These are phyloP conservation scores for Drosophila subpulchrella DNA, from an alignment of 1,140 invertebrate genomes.

Conservation along the genomic window DNA sequence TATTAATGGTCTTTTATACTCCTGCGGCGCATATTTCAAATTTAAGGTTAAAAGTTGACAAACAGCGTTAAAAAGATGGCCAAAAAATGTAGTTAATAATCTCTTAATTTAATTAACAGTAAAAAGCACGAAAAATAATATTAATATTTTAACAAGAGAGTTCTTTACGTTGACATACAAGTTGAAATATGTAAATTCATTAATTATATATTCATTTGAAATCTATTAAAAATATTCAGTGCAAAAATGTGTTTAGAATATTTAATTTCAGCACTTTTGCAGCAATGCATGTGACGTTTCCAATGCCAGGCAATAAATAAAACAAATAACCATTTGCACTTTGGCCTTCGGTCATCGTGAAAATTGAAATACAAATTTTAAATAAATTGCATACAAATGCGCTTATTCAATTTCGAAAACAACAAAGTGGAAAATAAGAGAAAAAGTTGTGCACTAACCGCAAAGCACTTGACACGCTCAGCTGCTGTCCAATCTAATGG, in stretches of 20 bases:
- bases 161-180: no score
- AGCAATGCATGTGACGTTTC: constrained; percentile 3
- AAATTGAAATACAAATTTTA: constrained; percentile 65
- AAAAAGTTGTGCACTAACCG: constrained; percentile 63
- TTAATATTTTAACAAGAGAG: no score
- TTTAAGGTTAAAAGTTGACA: background rate
- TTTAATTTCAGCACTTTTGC: constrained; percentile 12
- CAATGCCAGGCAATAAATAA: constrained; percentile 49
- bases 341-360: constrained; percentile 38
- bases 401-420: constrained; percentile 66
- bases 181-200: background rate
- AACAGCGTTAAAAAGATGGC: no score
- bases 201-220: background rate
- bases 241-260: constrained; percentile 22
- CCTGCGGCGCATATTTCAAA: background rate
- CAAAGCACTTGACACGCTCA: constrained; percentile 78
- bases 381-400: constrained; percentile 78
- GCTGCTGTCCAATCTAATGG: constrained; percentile 70
- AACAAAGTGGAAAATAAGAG: constrained; percentile 61
- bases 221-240: background rate
- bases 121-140: no score
- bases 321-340: constrained; percentile 50
- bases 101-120: no score
- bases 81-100: no score
- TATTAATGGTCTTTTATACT: constrained; percentile 12